These are phyloP conservation scores for Willisornis vidua DNA, from an alignment of 2,113 vertebrate genomes.

Conservation along the genomic window DNA sequence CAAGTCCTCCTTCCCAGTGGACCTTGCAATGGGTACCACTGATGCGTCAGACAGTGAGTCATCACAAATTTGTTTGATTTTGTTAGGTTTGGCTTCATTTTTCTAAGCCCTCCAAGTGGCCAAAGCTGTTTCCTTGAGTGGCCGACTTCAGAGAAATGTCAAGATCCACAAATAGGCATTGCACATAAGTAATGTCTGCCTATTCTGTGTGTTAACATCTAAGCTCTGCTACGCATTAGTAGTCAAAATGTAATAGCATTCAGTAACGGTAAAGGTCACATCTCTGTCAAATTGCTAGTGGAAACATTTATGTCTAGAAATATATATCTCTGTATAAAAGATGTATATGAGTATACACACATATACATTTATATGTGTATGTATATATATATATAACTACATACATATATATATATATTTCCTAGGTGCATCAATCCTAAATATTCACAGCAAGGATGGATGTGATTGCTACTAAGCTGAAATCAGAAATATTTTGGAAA, in stretches of 20 bases:
- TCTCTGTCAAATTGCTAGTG: not conserved
- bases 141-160: slow-evolving; percentile 21
- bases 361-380: not conserved
- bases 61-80: not conserved
- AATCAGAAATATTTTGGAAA: not conserved
- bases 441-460: not conserved
- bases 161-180: slow-evolving; percentile 8
- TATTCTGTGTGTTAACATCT: not conserved
- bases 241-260: not conserved
- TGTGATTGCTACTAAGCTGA: not conserved
- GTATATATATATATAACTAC: too few relatives aligned
- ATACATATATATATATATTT: not conserved
- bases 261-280: slow-evolving; percentile 10
- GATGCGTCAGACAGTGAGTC: slow-evolving; percentile 22
- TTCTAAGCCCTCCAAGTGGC: not conserved
- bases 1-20: not conserved
- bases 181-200: not conserved
- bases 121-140: not conserved
- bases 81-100: not conserved
- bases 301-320: not conserved
- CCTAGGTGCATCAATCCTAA: not conserved
- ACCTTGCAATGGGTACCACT: not conserved
- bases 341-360: not conserved
- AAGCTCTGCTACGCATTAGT: not conserved
- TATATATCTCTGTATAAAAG: not conserved